Evolutionary conservation across 2,113 vertebrate genomes (phyloP).

Genomic region (Zapornia atra): DNA sequence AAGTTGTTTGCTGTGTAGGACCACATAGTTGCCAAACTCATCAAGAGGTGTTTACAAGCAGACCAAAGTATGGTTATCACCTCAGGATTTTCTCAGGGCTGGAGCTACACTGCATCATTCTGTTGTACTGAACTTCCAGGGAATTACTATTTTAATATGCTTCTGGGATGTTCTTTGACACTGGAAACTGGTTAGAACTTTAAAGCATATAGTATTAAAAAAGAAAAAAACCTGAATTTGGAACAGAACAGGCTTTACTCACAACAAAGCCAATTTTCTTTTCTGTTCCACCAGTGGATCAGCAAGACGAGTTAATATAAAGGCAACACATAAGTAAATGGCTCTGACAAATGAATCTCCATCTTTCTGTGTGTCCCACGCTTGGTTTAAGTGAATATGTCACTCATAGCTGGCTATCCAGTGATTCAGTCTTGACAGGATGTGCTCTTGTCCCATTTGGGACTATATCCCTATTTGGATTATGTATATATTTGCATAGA

Average conservation of each 20-base stretch:
- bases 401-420: not conserved
- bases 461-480: not conserved
- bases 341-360: not conserved
- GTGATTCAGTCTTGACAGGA: not conserved
- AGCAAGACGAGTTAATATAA: not conserved
- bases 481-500: not conserved
- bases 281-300: not conserved
- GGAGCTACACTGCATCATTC: not conserved
- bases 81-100: not conserved
- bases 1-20: not conserved
- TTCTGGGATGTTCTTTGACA: not conserved
- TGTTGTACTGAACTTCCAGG: not conserved
- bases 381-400: not conserved
- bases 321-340: not conserved
- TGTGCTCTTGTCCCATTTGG: not conserved
- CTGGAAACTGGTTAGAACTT: not conserved
- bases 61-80: not conserved
- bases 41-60: not conserved
- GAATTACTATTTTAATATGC: not conserved
- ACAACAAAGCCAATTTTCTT: not conserved
- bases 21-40: not conserved
- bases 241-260: not conserved
- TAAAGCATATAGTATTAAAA: not conserved
- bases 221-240: not conserved
- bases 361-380: not conserved